phyloP scores from a whole-genome alignment of 2,797 vertebrate species.

The Sebastes flavidus region DNA sequence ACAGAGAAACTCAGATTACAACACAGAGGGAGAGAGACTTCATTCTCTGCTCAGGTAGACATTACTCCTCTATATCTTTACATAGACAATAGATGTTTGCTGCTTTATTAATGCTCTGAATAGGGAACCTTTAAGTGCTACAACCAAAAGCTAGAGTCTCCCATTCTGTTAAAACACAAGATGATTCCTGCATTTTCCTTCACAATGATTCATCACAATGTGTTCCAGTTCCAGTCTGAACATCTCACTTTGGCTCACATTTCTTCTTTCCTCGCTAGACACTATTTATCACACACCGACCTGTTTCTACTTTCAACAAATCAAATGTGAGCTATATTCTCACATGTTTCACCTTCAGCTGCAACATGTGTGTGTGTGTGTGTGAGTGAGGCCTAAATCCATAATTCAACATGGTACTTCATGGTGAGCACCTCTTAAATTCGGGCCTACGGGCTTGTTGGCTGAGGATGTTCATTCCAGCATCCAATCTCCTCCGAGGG shows the following conservation, averaged over 20 bases:
- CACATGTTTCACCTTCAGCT: slow-evolving; percentile 21
- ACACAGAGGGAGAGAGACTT: no score
- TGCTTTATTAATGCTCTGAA: no score
- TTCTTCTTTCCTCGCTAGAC: not conserved
- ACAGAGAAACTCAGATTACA: no score
- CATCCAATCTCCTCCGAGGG: not conserved
- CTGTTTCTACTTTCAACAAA: not conserved
- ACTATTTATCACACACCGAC: not conserved
- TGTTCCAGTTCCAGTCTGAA: not conserved
- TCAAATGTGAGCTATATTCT: not conserved
- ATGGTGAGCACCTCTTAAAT: not conserved
- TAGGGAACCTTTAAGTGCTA: not conserved
- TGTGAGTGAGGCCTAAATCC: not conserved
- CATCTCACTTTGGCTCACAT: not conserved
- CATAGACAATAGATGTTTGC: no score
- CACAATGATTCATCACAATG: not conserved
- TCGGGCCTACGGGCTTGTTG: slow-evolving; percentile 17
- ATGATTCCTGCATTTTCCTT: slow-evolving; percentile 10
- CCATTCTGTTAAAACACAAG: not conserved
- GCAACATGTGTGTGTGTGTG: not conserved
- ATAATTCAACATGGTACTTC: slow-evolving; percentile 23
- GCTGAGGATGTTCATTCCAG: slow-evolving; percentile 27
- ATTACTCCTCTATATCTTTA: no score
- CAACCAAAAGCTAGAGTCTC: not conserved
- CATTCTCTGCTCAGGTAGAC: no score